Evolutionary conservation across 2,888 invertebrate genomes (phyloP).

Genomic region (Trypoxylon attenuatum): DNA sequence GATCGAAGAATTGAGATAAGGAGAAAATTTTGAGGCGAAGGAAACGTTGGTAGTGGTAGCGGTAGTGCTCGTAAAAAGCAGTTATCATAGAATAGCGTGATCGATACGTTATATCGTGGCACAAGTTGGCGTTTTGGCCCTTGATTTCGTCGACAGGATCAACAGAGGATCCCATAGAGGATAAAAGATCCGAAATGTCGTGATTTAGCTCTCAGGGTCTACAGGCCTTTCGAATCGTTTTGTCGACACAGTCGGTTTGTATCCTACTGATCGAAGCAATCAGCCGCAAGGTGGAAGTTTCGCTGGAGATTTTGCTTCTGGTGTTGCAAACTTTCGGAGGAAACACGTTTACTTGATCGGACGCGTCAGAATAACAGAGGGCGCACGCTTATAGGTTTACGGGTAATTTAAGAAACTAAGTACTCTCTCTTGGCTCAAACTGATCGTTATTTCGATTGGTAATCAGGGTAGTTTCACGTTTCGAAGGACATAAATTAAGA

Average conservation of each 20-base stretch:
- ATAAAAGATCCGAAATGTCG: conserved; percentile 15
- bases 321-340: conserved; percentile 17
- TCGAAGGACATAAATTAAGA: conserved; percentile 16
- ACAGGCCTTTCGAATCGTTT: conserved; percentile 15
- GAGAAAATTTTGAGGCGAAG: too few relatives aligned
- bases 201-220: conserved; percentile 33
- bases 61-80: conserved; percentile 29
- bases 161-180: too few relatives aligned
- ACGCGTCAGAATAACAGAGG: conserved; percentile 40
- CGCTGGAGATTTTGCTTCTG: conserved; percentile 3
- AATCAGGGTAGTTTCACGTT: conserved; percentile 40
- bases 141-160: conserved; percentile 40
- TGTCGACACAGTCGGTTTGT: conserved; percentile 22
- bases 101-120: conserved; percentile 15
- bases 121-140: conserved; percentile 19
- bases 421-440: conserved; percentile 30
- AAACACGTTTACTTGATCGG: conserved; percentile 23
- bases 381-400: conserved; percentile 31
- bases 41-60: conserved; percentile 25
- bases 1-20: too few relatives aligned
- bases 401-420: conserved; percentile 15
- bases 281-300: too few relatives aligned
- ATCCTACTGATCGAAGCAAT: conserved; percentile 14
- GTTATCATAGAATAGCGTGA: conserved; percentile 9
- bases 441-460: conserved; percentile 31